Evolutionary conservation across 1,140 invertebrate species (phyloP), one percentile per base, ranked within the genome.

Genomic region (Agraylea sexmaculata): DNA sequence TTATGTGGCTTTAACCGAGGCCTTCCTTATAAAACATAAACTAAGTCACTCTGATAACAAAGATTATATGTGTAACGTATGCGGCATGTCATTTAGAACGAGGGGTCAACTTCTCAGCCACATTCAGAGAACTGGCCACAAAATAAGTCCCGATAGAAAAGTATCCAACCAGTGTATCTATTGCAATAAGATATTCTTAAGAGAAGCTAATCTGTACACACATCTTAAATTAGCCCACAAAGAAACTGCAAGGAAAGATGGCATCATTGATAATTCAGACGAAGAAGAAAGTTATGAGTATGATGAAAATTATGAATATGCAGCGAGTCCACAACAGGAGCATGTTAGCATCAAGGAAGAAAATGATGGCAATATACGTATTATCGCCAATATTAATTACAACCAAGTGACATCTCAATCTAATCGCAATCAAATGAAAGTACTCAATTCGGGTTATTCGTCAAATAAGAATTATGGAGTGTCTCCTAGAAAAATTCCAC

Each of bases 1-100:
- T 12, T 84, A 83, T 53, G 69, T 85, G 8, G 84, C 78, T 19
- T 54, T 85, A 7, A 80, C 74, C 28, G 73, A 80, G 53, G 70
- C 64, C 12, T 59, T 77, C 10, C 55, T 85, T n/a, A 61, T 70
- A 0, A 74, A 75, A 52, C 82, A 85, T 55, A 73, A 74, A 50
- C 56, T 70, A 20, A 67, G 66, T 38, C 75, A 80, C 49, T 55
- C 50, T 13, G 59, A 65, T 16, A 46, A 53, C 21, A 52, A 40
- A 36, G 53, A 59, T 23, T 60, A 63, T 42, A 58, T 60, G 36
- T 71, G 66, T 46, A 51, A 62, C 47, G 62, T 70, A 23, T 77
- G 74, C 50, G 59, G 66, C 43, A 51, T 64, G 4, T 51, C 58
- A 17, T 77, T 73, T 51, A 62, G 55, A 42, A 62, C 61, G 20